Percentiles rank a stretch among this genome's conserved stretches.
phyloP scores from a whole-genome alignment of 1,140 invertebrate genomes.

The Physella acuta region DNA sequence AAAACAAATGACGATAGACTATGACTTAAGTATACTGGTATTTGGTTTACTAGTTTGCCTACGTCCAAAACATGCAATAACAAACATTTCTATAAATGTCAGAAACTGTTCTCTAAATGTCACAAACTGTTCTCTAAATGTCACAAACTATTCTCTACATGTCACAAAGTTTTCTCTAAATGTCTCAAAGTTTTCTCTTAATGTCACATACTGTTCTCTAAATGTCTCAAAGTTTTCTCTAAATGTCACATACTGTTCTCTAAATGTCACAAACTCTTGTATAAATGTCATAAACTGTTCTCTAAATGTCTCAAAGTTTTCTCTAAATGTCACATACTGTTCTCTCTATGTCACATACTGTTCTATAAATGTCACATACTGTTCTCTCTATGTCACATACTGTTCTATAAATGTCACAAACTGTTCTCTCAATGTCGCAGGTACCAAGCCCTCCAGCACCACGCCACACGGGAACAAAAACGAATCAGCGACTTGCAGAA shows the following conservation, averaged over 20 bases:
- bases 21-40: too few relatives aligned
- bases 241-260: not conserved
- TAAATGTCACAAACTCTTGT: not conserved
- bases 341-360: not conserved
- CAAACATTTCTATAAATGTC: too few relatives aligned
- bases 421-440: too few relatives aligned
- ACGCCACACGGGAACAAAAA: constrained; percentile 26
- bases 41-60: too few relatives aligned
- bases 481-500: constrained; percentile 37
- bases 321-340: not conserved
- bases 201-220: not conserved
- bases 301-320: not conserved
- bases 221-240: not conserved
- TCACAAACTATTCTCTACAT: constrained; percentile 2
- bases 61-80: too few relatives aligned
- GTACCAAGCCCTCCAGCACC: constrained; percentile 26
- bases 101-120: too few relatives aligned
- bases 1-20: too few relatives aligned
- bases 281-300: not conserved
- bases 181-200: not conserved
- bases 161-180: not conserved
- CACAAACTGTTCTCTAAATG: too few relatives aligned
- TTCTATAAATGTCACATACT: not conserved
- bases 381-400: too few relatives aligned
- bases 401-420: too few relatives aligned